Evolutionary conservation across 2,888 invertebrate species (phyloP).

Genomic region (Drosophila algonquin): DNA sequence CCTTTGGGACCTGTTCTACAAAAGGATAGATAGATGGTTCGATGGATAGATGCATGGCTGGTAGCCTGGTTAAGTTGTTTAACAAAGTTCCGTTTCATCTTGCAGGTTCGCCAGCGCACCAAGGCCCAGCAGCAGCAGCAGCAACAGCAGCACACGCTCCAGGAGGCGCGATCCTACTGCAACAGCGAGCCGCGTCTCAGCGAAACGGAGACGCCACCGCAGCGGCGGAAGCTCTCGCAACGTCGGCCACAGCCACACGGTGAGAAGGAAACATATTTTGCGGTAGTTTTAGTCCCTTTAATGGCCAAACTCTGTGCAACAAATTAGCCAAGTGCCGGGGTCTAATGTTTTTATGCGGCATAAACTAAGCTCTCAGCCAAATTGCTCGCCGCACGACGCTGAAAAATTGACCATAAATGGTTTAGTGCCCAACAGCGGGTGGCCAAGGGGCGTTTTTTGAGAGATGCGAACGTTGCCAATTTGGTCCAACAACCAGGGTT

Average conservation of each 20-base stretch:
- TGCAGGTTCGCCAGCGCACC: constrained; percentile 82
- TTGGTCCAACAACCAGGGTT: not conserved
- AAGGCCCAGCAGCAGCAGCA: constrained; percentile 81
- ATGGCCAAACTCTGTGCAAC: constrained; percentile 49
- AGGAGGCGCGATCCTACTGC: constrained; percentile 85
- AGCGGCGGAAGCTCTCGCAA: constrained; percentile 83
- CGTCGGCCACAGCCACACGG: constrained; percentile 83
- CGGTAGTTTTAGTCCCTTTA: constrained; percentile 40
- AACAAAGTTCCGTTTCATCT: not conserved
- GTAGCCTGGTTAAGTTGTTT: not conserved
- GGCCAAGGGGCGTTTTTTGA: constrained; percentile 17
- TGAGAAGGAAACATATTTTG: constrained; percentile 48
- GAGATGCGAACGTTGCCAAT: constrained; percentile 5
- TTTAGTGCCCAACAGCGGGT: constrained; percentile 29
- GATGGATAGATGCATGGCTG: constrained; percentile 1
- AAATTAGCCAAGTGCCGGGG: constrained; percentile 67
- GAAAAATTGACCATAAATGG: constrained; percentile 52
- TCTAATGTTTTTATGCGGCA: constrained; percentile 54
- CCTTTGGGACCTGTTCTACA: constrained; percentile 14
- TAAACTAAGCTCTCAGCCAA: constrained; percentile 64
- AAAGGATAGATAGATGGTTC: constrained; percentile 11
- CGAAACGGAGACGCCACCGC: constrained; percentile 87
- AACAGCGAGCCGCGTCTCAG: constrained; percentile 87
- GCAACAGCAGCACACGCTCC: constrained; percentile 80
- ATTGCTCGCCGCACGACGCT: constrained; percentile 54